A percentile compares a stretch with the other conserved stretches of the same genome.
Evolutionary conservation across 2,888 invertebrate genomes (phyloP).

Genomic region (Sarcophaga carnaria): DNA sequence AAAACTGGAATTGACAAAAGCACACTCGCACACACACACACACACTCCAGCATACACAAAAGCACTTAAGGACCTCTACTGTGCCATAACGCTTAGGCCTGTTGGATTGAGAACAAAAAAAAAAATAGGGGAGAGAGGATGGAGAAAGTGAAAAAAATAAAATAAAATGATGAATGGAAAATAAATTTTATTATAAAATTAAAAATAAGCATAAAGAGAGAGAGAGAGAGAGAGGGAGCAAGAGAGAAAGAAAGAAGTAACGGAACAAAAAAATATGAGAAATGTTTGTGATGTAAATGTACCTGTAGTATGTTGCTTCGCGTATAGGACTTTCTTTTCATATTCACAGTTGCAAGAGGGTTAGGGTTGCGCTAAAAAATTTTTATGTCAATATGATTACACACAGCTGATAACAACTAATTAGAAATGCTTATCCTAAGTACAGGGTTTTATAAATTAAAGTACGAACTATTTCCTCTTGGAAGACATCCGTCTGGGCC

Average conservation of each 20-base stretch:
- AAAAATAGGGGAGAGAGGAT: no score
- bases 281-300: not conserved
- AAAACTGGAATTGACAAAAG: not conserved
- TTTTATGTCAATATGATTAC: not conserved
- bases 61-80: not conserved
- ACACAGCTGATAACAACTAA: no score
- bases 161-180: constrained; percentile 48
- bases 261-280: not conserved
- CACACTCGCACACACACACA: not conserved
- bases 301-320: not conserved
- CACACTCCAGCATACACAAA: not conserved
- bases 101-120: no score
- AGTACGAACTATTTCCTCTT: no score
- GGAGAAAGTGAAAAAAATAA: not conserved
- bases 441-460: no score
- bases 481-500: no score
- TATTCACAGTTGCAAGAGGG: not conserved
- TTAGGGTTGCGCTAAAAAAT: not conserved
- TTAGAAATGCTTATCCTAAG: no score
- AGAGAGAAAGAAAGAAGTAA: not conserved
- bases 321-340: not conserved
- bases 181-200: constrained; percentile 37
- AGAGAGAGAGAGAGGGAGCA: not conserved
- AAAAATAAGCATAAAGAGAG: constrained; percentile 5
- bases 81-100: no score